Base-by-base conservation (phyloP, 2,797 vertebrate species). In the Epinephelus malabaricus region DNA sequence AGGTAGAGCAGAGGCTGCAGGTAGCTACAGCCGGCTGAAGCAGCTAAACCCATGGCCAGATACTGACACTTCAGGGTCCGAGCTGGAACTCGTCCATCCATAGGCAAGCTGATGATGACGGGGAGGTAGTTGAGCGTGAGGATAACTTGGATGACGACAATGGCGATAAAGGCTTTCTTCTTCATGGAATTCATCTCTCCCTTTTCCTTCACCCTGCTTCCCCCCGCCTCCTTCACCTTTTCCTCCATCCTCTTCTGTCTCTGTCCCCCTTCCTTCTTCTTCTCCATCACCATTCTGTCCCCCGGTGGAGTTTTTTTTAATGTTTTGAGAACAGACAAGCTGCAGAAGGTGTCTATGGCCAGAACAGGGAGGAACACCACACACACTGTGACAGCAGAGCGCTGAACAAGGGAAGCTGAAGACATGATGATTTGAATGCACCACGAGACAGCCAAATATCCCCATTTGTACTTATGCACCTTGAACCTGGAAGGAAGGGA, bases 1-100 rank as follows among this genome's bases (percentile, higher is more conserved):
- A 82, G 79, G 62, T 82, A 78, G 47, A 85, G 72, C 51, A 85
- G 67, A 55, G 83, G 83, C 51, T 85, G 79, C 71, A 85, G n/a
- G 59, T 61, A 85, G 54, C 50, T 56, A 2, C 71, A 71, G 72
- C 76, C 45, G n/a, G 1, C 0, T 25, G 53, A 58, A 47, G 83
- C 76, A 38, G 79, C 71, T 0, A 73, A 0, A 46, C 19, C n/a
- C 23, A 73, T 0, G 21, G 43, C 0, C 9, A 0, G 0, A 1
- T 18, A 51, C 53, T 86, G 72, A 66, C 84, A 82, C 17, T 27
- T 55, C 18, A 50, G 0, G 1, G 3, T n/a, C 3, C 0, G 14
- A 30, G 8, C 10, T 11, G 68, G 6, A 27, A 82, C 21, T 1
- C 0, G 6, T 46, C 3, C 17, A 0, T 10, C 1, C 23, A 76